Evolutionary conservation across 2,888 invertebrate genomes (phyloP), one percentile per base, ranked within the genome.

Genomic region (Drosophila mettleri): DNA sequence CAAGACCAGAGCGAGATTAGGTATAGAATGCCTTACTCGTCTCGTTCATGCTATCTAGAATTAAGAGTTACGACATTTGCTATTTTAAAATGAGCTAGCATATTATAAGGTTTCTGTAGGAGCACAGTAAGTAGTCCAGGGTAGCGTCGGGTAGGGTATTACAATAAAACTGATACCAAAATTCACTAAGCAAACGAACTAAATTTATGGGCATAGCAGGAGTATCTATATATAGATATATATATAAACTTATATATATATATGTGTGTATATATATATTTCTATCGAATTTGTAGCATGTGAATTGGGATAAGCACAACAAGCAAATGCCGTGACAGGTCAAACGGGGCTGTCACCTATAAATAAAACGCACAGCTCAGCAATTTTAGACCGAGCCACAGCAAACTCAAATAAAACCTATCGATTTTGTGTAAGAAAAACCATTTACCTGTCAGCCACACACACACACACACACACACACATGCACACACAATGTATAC

Each of bases 301-400:
- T 12, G 39, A 16, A 31, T 34, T 31, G 18, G 24, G 29, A n/a
- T 49, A 63, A 34, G 62, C 33, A 33, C 39, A 61, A 20, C 49
- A 29, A 41, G 45, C 39, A 55, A 49, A 41, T 33, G 59, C 24
- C 58, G 41, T 62, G 66, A 66, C 66, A 71, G 74, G 74, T 74
- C 74, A 74, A 59, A 33, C 61, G 22, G 29, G 43, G 8, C 55
- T 60, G 49, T 52, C 67, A 59, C 36, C 78, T 77, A 77, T 70
- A 77, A 77, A 77, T 77, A 77, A 78, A 46, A 36, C 69, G 60
- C 66, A 63, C 45, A 69, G 61, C 60, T 77, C 66, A 74, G 59
- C 74, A 69, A 55, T 67, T 73, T 73, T 48, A 34, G 60, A 46
- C 65, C 55, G 8, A 7, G 39, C 24, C 18, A 49, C 46, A 38